Conservation (phyloP, 2,113 vertebrate species). For the Vombatus ursinus region DNA sequence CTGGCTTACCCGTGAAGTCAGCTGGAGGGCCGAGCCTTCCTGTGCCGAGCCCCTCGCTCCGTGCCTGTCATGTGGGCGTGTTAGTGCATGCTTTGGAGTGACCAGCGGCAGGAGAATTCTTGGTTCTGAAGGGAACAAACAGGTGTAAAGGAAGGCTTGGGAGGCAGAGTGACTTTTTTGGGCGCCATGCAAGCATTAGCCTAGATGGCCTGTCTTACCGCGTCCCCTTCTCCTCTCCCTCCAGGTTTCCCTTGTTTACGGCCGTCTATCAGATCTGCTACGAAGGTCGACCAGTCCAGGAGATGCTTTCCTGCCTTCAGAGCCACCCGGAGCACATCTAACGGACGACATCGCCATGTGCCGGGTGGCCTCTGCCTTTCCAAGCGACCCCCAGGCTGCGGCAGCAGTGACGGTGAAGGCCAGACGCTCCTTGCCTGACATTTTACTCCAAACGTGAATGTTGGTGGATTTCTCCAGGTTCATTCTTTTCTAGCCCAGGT, state of each 20-base stretch:
- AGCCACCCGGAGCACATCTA: slow-evolving; percentile 90
- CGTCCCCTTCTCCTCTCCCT: slow-evolving; percentile 19
- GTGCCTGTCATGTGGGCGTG: too few species aligned
- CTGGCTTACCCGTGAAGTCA: too few species aligned
- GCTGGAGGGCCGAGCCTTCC: too few species aligned
- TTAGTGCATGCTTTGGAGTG: too few species aligned
- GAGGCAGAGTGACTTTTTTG: too few species aligned
- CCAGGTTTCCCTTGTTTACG: slow-evolving; percentile 87
- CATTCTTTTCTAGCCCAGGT: neutral
- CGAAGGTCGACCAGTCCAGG: slow-evolving; percentile 84
- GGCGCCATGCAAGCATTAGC: neutral
- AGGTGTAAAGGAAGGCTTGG: too few species aligned
- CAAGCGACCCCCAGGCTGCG: neutral
- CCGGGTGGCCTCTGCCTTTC: slow-evolving; percentile 62
- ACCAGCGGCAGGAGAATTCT: too few species aligned
- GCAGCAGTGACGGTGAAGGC: slow-evolving; percentile 42
- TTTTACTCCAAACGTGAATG: slow-evolving; percentile 24
- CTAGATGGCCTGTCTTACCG: neutral
- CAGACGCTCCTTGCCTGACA: slow-evolving; percentile 49
- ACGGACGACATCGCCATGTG: neutral
- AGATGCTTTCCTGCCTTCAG: slow-evolving; percentile 88
- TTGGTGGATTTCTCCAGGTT: neutral
- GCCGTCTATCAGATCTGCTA: slow-evolving; percentile 90
- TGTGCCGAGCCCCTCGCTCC: too few species aligned
- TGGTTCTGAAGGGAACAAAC: too few species aligned